Evolutionary conservation across 2,113 vertebrate genomes (phyloP).

Genomic region (Ailuropoda melanoleuca): DNA sequence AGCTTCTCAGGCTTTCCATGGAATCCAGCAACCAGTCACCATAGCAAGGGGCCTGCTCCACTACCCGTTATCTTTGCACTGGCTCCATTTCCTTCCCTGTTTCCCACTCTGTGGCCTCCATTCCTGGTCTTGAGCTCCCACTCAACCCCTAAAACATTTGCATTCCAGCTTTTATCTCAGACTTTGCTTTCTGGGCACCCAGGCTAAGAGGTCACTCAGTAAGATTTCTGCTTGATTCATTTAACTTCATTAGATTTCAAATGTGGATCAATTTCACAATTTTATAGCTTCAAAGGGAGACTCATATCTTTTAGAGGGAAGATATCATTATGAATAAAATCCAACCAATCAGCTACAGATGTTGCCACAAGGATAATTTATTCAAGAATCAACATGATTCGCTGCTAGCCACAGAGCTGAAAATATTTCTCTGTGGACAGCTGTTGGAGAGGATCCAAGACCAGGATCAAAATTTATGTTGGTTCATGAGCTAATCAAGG

Average conservation of each 20-base stretch:
- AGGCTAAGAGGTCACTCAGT: background rate
- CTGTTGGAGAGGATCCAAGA: background rate
- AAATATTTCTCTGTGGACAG: constrained; percentile 31
- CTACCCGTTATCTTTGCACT: background rate
- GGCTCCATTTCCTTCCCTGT: background rate
- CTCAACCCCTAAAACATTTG: background rate
- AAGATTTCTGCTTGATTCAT: background rate
- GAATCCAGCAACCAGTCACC: background rate
- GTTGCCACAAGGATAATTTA: background rate
- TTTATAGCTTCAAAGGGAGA: constrained; percentile 31
- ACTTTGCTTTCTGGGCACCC: background rate
- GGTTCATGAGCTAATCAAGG: constrained; percentile 8
- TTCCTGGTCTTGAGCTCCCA: background rate
- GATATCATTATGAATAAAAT: constrained; percentile 1
- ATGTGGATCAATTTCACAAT: background rate
- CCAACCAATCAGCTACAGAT: background rate
- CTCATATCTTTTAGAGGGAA: background rate
- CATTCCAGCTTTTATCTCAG: background rate
- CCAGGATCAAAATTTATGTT: background rate
- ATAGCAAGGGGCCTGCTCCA: background rate
- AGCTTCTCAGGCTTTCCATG: background rate
- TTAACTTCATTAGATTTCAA: constrained; percentile 34
- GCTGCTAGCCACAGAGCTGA: background rate
- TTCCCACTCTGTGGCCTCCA: no score
- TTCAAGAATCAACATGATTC: constrained; percentile 38